These are phyloP conservation scores for Poeciliopsis turrubarensis DNA, from an alignment of 2,113 vertebrate genomes.

Conservation along the genomic window DNA sequence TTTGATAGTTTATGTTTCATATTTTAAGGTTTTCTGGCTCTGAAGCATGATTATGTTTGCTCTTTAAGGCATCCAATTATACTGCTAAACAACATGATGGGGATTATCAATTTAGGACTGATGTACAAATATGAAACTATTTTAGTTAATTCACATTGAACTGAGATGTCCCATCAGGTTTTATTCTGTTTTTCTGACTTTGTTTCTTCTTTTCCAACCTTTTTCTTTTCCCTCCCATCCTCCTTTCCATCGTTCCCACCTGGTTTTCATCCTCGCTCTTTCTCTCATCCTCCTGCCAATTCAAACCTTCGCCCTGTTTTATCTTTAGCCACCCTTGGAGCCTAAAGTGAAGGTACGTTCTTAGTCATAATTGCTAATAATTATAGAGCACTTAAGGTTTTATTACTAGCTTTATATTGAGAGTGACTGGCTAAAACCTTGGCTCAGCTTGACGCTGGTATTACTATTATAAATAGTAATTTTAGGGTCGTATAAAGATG, in stretches of 20 bases:
- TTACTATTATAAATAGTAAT: neutral
- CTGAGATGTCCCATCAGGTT: neutral
- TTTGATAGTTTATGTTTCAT: no score
- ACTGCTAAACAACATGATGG: neutral
- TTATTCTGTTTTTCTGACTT: constrained; percentile 18
- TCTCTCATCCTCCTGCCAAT: constrained; percentile 6
- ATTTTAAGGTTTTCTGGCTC: no score
- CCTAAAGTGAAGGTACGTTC: constrained; percentile 71
- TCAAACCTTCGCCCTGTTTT: constrained; percentile 8
- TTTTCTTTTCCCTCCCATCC: neutral
- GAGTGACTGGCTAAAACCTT: neutral
- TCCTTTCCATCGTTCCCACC: neutral
- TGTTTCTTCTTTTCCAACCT: constrained; percentile 3
- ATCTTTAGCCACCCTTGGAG: constrained; percentile 59
- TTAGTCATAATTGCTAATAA: neutral
- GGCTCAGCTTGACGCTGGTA: neutral
- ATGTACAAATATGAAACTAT: neutral
- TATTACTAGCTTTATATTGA: no score
- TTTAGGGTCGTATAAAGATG: neutral
- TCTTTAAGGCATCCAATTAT: neutral
- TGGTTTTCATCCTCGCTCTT: neutral
- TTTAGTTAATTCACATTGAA: neutral
- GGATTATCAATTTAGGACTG: neutral
- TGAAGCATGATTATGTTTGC: no score
- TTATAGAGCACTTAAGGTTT: neutral